Base-by-base conservation (phyloP, 2,797 vertebrate species). In the Siniperca scherzeri region DNA sequence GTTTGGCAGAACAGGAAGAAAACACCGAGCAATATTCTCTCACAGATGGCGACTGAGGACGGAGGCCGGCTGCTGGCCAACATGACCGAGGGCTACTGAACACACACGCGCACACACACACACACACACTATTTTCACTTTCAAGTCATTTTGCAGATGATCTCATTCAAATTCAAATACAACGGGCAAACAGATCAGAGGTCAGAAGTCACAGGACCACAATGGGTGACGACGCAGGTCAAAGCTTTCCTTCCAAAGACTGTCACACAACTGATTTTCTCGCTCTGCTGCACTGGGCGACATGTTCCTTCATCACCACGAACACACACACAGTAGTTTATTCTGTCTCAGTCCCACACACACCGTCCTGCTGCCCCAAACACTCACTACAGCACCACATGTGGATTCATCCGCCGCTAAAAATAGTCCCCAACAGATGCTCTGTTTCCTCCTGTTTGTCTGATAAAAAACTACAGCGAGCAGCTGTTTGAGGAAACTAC, bases 31-130 rank as follows among this genome's bases (percentile, higher is more conserved):
- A 55, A 36, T 5, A 17, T 27, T 70, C 65, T 14, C 22, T 14
- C 70, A 70, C 77, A 84, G 77, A 84, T 79, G 77, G 82, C 3
- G 60, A 27, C 33, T 16, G 76, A 50, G 70, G 42, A n/a, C 0
- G 67, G 66, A 76, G 36, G 61, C 5, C 14, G 70, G 70, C 33
- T 2, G 21, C 38, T 0, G 2, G 70, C 79, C 79, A 85, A 65
- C 78, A 70, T 11, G 46, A 4, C 46, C 6, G 17, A 50, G 5
- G 19, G 48, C 50, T 22, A 22, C 50, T 4, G 8, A 9, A 50
- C 48, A 33, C 52, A 78, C 62, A 44, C 59, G 40, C 36, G n/a
- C 60, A 38, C 21, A 11, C 59, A 33, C 27, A 9, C 59, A 62
- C 36, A 40, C 60, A 38, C 21, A 11, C 59, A 33, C 27, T 1